These are phyloP conservation scores for Proteles cristata DNA, from an alignment of 2,113 vertebrate species.

Conservation along the genomic window DNA sequence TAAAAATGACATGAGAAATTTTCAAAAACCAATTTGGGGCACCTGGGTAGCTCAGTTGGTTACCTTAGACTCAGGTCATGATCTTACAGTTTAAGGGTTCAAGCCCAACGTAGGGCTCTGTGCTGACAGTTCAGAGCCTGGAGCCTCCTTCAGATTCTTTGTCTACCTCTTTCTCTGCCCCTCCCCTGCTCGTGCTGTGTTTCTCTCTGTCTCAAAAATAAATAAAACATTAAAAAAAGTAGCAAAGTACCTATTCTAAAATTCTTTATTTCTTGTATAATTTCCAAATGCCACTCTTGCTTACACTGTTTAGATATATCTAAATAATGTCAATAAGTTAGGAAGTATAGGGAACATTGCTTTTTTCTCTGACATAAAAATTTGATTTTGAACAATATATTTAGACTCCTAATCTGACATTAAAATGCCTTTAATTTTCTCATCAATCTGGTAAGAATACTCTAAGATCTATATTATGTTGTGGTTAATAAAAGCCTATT, in stretches of 20 bases:
- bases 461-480: not conserved
- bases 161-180: too few relatives aligned
- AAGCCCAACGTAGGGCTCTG: too few relatives aligned
- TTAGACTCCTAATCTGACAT: not conserved
- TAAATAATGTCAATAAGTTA: not conserved
- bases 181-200: too few relatives aligned
- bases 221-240: not conserved
- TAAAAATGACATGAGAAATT: not conserved
- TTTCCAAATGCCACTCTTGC: not conserved
- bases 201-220: not conserved
- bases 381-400: not conserved
- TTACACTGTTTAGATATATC: not conserved
- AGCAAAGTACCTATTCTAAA: not conserved
- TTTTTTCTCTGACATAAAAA: constrained; percentile 15
- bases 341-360: not conserved
- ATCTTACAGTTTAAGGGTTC: too few relatives aligned
- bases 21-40: not conserved
- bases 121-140: too few relatives aligned
- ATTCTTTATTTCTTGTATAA: not conserved
- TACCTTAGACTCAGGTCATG: too few relatives aligned
- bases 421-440: constrained; percentile 26
- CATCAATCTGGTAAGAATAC: not conserved
- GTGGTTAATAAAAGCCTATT: not conserved
- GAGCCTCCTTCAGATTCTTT: too few relatives aligned
- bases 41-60: too few relatives aligned